Evolutionary conservation across 2,888 invertebrate species (phyloP).

Genomic region (Drosophila nr. perissopoda): DNA sequence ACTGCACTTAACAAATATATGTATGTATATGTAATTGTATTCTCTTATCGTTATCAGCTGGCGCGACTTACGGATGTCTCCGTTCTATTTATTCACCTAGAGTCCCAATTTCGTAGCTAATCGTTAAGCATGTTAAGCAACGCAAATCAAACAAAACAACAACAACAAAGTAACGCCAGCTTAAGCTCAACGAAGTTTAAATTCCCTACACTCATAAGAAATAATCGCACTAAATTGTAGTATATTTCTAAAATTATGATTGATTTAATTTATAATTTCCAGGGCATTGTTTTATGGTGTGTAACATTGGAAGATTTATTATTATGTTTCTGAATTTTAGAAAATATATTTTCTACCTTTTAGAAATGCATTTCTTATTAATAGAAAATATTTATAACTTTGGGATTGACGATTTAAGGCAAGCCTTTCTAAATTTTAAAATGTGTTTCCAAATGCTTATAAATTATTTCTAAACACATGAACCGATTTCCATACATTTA

Average conservation of each 20-base stretch:
- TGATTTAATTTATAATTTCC: neutral
- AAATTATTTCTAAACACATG: neutral
- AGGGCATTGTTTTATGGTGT: neutral
- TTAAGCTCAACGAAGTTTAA: neutral
- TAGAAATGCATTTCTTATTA: neutral
- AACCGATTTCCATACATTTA: neutral
- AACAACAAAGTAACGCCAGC: neutral
- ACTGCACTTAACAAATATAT: neutral
- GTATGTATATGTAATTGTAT: neutral
- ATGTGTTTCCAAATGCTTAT: neutral
- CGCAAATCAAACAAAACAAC: neutral
- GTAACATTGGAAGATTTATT: no score
- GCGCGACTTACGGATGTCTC: conserved; percentile 7
- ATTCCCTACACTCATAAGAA: neutral
- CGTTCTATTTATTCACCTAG: conserved; percentile 9
- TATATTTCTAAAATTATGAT: neutral
- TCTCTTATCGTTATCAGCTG: conserved; percentile 25
- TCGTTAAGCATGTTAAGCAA: conserved; percentile 8
- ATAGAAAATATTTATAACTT: neutral
- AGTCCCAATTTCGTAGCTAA: conserved; percentile 36
- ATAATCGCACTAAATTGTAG: neutral
- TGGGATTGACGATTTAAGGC: neutral
- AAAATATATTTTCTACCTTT: no score
- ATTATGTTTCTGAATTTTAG: no score
- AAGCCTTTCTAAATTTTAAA: neutral